Percentiles rank a stretch among this genome's conserved stretches.
phyloP scores from a whole-genome alignment of 1,140 invertebrate genomes.

The Microplitis mediator region DNA sequence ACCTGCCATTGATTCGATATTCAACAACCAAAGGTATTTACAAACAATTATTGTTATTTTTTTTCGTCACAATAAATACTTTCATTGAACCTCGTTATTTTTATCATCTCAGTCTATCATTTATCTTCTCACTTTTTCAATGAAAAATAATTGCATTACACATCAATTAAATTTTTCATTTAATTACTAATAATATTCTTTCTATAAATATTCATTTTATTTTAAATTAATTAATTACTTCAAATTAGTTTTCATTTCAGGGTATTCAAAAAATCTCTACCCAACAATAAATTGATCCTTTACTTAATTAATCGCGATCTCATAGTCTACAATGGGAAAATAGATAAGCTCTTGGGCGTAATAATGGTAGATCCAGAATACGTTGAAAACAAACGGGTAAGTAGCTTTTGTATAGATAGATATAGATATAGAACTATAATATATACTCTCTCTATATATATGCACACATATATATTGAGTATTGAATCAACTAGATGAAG shows the following conservation, averaged over 20 bases:
- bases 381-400: conserved; percentile 73
- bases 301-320: conserved; percentile 81
- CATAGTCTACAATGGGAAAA: conserved; percentile 72
- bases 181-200: neutral
- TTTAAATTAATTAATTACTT: neutral
- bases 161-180: too few relatives aligned
- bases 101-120: too few relatives aligned
- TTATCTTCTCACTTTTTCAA: neutral
- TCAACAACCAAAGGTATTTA: conserved; percentile 15
- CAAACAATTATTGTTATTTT: too few relatives aligned
- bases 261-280: conserved; percentile 74
- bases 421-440: neutral
- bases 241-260: conserved; percentile 34
- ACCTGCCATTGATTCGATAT: neutral
- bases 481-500: too few relatives aligned
- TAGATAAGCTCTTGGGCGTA: conserved; percentile 80
- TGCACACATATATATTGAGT: neutral
- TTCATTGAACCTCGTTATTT: too few relatives aligned
- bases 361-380: conserved; percentile 79
- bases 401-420: conserved; percentile 14
- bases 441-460: neutral
- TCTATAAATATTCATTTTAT: neutral
- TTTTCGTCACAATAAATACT: too few relatives aligned
- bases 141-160: neutral
- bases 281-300: conserved; percentile 81